Base-by-base conservation (phyloP, 2,888 invertebrate species). In the Cybosia mesomella region DNA sequence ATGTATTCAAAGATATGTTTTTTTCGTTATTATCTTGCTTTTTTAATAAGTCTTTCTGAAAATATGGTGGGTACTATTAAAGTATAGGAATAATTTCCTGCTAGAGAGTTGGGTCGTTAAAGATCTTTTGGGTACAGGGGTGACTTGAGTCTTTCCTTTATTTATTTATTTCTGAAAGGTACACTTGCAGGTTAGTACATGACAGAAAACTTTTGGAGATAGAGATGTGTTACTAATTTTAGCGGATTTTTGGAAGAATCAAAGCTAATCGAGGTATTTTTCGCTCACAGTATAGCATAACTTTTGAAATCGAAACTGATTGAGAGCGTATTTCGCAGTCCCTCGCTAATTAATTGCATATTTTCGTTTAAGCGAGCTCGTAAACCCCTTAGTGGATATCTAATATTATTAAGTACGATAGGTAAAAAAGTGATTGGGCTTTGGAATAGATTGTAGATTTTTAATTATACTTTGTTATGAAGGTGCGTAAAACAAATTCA, bases 301-400 rank as follows among this genome's bases (percentile, higher is more conserved):
- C 34, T 54, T 64, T 61, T 49, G 5, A 61, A 71, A 28, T 53
- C 1, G 64, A 85, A 83, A 85, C 80, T 79, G 76, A 81, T 83
- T 80, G 79, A 75, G 73, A 79, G 76, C 66, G 73, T 75, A 84
- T 82, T 90, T 92, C 88, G 82, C 91, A 88, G 83, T 69, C 75
- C 36, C 70, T 70, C 80, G 92, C 89, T 93, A 93, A 92, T 91
- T 91, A 90, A 92, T 91, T 89, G 86, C 86, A 83, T 77, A 81
- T 87, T 85, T 86, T 85, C 75, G 72, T 80, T 82, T 84, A 81
- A 78, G 79, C 80, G 83, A 76, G 69, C 76, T 76, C 75, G 81
- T 86, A 84, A 84, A 85, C 79, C 75, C 71, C 76, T 77, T 71
- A 77, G 74, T 75, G 77, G 72, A 71, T 77, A 78, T 82, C 75